Conservation (phyloP, 2,888 invertebrate species). For the Ophion ventricosus region DNA sequence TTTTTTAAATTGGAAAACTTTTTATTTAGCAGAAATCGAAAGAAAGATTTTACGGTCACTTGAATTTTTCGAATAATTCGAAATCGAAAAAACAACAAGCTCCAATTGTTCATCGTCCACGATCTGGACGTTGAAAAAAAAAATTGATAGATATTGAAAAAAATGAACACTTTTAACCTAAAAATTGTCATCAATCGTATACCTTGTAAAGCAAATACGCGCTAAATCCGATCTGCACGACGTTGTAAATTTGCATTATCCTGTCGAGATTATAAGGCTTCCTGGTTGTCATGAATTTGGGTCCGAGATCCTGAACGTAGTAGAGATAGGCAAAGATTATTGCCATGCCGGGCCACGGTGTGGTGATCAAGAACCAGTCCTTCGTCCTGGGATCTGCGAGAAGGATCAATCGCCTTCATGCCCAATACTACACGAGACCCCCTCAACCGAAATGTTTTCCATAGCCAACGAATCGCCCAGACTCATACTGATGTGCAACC, state of each 20-base stretch:
- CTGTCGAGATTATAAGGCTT: conserved; percentile 87
- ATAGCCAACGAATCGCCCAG: neutral
- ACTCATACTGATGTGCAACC: too few species aligned
- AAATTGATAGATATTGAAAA: neutral
- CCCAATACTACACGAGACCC: neutral
- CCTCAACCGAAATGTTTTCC: neutral
- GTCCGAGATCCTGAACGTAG: conserved; percentile 89
- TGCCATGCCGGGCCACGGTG: conserved; percentile 86
- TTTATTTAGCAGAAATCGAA: too few species aligned
- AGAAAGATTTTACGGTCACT: too few species aligned
- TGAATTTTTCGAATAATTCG: neutral
- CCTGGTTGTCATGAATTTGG: conserved; percentile 88
- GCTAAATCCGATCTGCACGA: conserved; percentile 87
- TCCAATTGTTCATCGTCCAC: neutral
- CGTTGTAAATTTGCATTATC: conserved; percentile 88
- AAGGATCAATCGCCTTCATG: neutral
- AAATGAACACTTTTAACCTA: neutral
- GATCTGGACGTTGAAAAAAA: too few species aligned
- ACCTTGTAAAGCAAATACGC: conserved; percentile 85
- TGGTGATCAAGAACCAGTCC: conserved; percentile 87
- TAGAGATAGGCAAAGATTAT: conserved; percentile 87
- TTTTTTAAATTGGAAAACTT: too few species aligned
- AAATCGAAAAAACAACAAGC: too few species aligned
- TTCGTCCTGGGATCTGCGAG: conserved; percentile 87
- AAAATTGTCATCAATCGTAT: conserved; percentile 71